Percentiles rank a stretch among this genome's conserved stretches.
phyloP scores from a whole-genome alignment of 2,113 vertebrate species.

The Mesocricetus auratus region DNA sequence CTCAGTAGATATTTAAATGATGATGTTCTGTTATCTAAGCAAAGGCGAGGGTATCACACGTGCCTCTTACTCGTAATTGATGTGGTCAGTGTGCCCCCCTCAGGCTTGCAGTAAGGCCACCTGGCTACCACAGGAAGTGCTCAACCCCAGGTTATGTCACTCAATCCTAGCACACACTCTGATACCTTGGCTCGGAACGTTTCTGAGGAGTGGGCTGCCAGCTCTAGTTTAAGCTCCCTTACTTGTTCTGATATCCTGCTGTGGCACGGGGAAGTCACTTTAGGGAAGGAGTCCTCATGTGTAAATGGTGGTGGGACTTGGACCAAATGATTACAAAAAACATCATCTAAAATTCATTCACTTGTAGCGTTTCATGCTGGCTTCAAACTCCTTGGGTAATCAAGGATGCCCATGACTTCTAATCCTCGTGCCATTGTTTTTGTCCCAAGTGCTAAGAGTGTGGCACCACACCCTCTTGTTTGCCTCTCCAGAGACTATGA shows the following conservation, averaged over 20 bases:
- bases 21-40: background rate
- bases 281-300: background rate
- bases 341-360: background rate
- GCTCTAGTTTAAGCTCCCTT: background rate
- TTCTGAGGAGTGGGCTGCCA: background rate
- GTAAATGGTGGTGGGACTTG: background rate
- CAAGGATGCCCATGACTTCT: background rate
- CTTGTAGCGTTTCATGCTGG: background rate
- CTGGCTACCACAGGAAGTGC: background rate
- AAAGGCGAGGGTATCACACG: fast-evolving
- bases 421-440: no score
- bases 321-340: background rate
- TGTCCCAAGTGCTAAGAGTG: background rate
- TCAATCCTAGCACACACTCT: background rate
- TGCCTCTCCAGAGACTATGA: background rate
- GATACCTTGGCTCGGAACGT: background rate
- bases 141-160: background rate
- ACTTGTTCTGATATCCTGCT: background rate
- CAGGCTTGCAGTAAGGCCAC: background rate
- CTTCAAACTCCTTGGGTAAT: background rate
- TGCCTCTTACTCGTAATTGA: fast-evolving
- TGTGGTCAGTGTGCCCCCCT: background rate
- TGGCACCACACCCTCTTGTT: background rate
- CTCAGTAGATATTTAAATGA: background rate
- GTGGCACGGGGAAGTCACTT: background rate